Evolutionary conservation across 1,140 invertebrate genomes (phyloP), one percentile per base, ranked within the genome.

Genomic region (Condylostylus longicornis): DNA sequence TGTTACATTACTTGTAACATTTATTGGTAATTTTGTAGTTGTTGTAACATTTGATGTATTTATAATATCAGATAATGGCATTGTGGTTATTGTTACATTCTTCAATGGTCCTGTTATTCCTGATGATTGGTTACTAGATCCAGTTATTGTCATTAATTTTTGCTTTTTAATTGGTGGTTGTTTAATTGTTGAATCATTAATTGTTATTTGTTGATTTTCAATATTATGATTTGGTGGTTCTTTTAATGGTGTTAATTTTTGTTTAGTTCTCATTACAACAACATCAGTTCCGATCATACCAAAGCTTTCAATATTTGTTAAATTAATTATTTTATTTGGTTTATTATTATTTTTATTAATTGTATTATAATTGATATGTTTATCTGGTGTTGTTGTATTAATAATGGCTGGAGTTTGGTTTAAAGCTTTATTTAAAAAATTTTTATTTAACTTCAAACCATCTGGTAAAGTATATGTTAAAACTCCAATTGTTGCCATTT

Each of bases 301-400:
- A 21, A 56, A 56, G 30, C 59, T 53, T 12, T 53, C 46, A 23
- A 58, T 59, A 35, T 59, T 59, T 2, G 52, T 46, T 7, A 58
- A n/a, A n/a, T n/a, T n/a, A n/a, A n/a, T n/a, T n/a, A n/a, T n/a
- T n/a, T n/a, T n/a, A n/a, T n/a, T n/a, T n/a, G n/a, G n/a, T n/a
- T n/a, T n/a, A n/a, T n/a, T n/a, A n/a, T n/a, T n/a, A n/a, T n/a
- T n/a, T n/a, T n/a, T n/a, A n/a, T n/a, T n/a, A n/a, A n/a, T n/a
- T n/a, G n/a, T n/a, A n/a, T n/a, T n/a, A n/a, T n/a, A n/a, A n/a
- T n/a, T n/a, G n/a, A n/a, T n/a, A n/a, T n/a, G n/a, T n/a, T n/a
- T n/a, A n/a, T n/a, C 58, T 58, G 1, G 51, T 50, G 27, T 59
- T 59, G 14, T 27, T 30, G 33, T 41, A 15, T 18, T 33, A n/a